Base-by-base conservation (phyloP, 2,888 invertebrate genomes). In the Xestia xanthographa region DNA sequence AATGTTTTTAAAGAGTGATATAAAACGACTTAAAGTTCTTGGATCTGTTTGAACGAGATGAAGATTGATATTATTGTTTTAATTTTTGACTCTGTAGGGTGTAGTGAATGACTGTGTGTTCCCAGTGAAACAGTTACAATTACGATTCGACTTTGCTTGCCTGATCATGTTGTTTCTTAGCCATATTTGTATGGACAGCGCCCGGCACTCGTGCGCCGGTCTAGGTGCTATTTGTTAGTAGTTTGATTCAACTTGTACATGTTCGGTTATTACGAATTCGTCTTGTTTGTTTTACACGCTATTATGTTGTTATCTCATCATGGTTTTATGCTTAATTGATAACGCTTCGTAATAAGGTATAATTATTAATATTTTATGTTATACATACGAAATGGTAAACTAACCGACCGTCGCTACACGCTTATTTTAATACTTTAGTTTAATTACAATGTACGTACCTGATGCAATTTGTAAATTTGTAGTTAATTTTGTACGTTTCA, bases 141-240 rank as follows among this genome's bases (percentile, higher is more conserved):
- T 90, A 86, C 84, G 84, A 86, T 89, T 90, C 88, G 88, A 91
- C 86, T 90, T 92, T 91, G 93, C 95, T 95, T 95, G 95, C 94
- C 95, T 90, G 90, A 90, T 85, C 90, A 84, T 90, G 90, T 92
- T 91, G 86, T 89, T 90, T 91, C 91, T 93, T 92, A 93, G 92
- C 91, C 93, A 92, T 91, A 84, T 89, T 87, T 88, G 79, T 85
- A 84, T 84, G 89, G 86, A 82, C 88, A 85, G 83, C 84, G 86
- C 84, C 90, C 89, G 92, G 88, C 87, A 83, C 71, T 77, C 80
- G 86, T 83, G 86, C 82, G 91, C 90, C 92, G 91, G 90, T 88
- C 91, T 93, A 94, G 95, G 95, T 95, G 95, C 95, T 95, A 95
- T 93, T 92, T 91, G 91, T 93, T 94, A 90, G 89, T 91, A 92